Base-by-base conservation (phyloP, 2,797 vertebrate species). In the Poeciliopsis turneri region DNA sequence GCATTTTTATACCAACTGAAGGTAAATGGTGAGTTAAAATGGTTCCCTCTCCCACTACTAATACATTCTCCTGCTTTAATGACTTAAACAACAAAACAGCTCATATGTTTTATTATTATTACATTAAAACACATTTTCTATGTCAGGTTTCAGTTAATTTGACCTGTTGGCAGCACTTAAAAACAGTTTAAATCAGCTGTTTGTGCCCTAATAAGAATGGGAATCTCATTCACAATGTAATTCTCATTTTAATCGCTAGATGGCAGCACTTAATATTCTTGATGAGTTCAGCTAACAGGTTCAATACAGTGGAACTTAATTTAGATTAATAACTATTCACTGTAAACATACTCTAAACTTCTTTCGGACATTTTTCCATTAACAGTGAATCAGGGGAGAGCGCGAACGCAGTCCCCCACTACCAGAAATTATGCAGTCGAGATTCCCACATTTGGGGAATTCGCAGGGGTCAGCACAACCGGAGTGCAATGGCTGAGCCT, bases 391-490 rank as follows among this genome's bases (percentile, higher is more conserved):
- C 47, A 49, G 47, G 47, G 47, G 47, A 49, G 47, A 49, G 47
- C 47, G 47, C 47, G 47, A 49, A 49, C 47, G 30, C 36, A 36
- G 61, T 64, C 28, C 86, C 81, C 82, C 80, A 73, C 76, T 81
- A 49, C 0, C 69, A 86, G 0, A 85, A 74, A 69, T 74, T 69
- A 0, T 39, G 61, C 39, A 74, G 36, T 64, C 18, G 20, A 46
- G 0, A 64, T 64, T 30, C 25, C 88, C 0, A 53, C 86, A 88
- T 90, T 86, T 88, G 47, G 47, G 47, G 47, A 49, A 89, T 88
- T 89, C 82, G 75, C 82, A 87, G 25, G 57, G 83, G 83, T 91
- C 87, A 90, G 83, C 81, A 87, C 76, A 86, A 10, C 85, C 23
- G 0, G 0, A 0, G 30, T 53, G 47, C 72, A 74, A 74, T 45